These are phyloP conservation scores for Mobula birostris DNA, from an alignment of 2,113 vertebrate genomes.

Conservation along the genomic window DNA sequence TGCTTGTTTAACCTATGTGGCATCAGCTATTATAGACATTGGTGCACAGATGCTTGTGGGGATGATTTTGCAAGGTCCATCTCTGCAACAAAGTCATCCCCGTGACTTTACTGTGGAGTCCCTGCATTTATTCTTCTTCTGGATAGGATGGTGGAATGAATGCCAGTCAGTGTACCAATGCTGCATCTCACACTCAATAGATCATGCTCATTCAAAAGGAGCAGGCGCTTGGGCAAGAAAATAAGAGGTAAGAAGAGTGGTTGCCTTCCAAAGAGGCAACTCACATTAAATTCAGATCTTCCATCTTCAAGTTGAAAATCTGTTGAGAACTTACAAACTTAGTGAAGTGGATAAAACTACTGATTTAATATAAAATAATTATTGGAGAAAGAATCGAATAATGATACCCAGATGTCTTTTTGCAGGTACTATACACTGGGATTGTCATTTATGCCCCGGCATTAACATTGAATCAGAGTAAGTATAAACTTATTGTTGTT, in stretches of 20 bases:
- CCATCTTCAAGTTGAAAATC: background rate
- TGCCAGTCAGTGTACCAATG: background rate
- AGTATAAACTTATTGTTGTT: constrained; percentile 41
- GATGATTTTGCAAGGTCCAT: no score
- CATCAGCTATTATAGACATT: no score
- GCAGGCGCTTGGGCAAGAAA: background rate
- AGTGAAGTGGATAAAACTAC: background rate
- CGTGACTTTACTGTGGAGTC: no score
- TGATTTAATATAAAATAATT: background rate
- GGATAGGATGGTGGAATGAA: background rate
- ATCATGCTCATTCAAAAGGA: background rate
- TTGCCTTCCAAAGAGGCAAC: background rate
- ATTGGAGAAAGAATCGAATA: background rate
- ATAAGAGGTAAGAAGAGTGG: background rate
- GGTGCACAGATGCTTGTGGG: no score
- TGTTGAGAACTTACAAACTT: background rate
- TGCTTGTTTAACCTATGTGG: no score
- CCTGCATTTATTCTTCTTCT: background rate
- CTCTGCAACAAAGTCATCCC: no score
- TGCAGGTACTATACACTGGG: constrained; percentile 63
- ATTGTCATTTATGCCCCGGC: constrained; percentile 71
- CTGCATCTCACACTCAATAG: background rate
- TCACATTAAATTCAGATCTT: background rate
- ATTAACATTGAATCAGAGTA: constrained; percentile 69
- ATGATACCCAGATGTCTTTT: constrained; percentile 48